Evolutionary conservation across 2,113 vertebrate species (phyloP), one percentile per base, ranked within the genome.

Genomic region (Urocolius indicus): DNA sequence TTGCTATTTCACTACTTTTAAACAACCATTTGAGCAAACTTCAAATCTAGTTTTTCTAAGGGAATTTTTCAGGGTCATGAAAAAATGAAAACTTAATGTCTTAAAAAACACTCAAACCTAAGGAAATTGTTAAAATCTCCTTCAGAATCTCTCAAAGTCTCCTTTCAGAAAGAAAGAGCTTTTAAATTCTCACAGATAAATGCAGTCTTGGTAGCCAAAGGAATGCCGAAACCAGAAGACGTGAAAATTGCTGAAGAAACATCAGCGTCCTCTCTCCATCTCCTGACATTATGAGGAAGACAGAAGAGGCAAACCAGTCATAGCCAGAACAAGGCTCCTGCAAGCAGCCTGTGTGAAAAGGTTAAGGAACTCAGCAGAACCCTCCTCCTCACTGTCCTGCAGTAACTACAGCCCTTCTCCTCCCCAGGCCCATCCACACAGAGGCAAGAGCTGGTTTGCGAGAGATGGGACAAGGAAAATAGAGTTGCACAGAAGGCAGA

Each of bases 271-370:
- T 98, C 41, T 98, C 97, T 72, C n/a, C 41, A 16, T 99, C 96
- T 26, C 99, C 99, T 2, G 97, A 95, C 99, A 99, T 98, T 61
- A 99, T 95, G 88, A 99, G 97, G 97, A 99, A 99, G 20, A 99
- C 90, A 14, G 99, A 99, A 89, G 98, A 98, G 3, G 96, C 97
- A 97, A 99, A 98, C 99, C 99, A 99, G 96, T 99, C 99, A 19
- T 99, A 97, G 92, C 98, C 98, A 45, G 98, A 67, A 46, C 94
- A 99, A 67, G 11, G 85, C 11, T 97, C 98, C 87, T 96, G 98
- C 87, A 98, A 97, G 94, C 97, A 97, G 89, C 96, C 98, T 99
- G 97, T 9, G 34, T 38, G 48, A 20, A 23, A 36, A 43, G 79
- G 98, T 99, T 98, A 99, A 99, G 98, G 98, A 99, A 95, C 13